Percentiles rank a stretch among this genome's conserved stretches.
phyloP scores from a whole-genome alignment of 2,113 vertebrate genomes.

The Leptobrachium leishanense region DNA sequence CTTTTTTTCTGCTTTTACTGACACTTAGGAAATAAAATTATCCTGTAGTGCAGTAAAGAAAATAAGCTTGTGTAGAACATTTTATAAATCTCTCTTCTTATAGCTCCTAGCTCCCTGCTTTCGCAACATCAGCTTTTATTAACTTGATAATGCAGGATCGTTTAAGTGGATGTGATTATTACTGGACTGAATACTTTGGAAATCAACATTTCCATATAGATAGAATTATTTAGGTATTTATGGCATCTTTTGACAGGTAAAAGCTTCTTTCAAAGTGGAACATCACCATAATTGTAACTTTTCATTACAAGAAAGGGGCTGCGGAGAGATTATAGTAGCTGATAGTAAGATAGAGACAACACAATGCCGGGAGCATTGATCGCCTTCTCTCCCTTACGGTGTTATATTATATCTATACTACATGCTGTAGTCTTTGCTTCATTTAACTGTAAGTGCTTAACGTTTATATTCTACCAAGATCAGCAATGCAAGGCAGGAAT shows the following conservation, averaged over 20 bases:
- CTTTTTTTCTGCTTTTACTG: constrained; percentile 31
- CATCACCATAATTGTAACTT: constrained; percentile 47
- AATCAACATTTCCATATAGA: constrained; percentile 51
- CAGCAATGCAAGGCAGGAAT: neutral
- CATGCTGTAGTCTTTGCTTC: neutral
- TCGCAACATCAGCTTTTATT: constrained; percentile 41
- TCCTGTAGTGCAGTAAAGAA: constrained; percentile 34
- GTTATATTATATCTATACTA: neutral
- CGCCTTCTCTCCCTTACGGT: constrained; percentile 2
- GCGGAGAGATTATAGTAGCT: constrained; percentile 35
- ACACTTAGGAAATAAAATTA: constrained; percentile 46
- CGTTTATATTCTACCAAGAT: neutral
- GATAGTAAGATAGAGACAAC: constrained; percentile 22
- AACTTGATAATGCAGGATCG: constrained; percentile 44
- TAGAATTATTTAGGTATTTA: constrained; percentile 48
- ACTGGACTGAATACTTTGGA: constrained; percentile 45
- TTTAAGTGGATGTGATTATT: constrained; percentile 47
- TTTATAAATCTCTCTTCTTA: constrained; percentile 46
- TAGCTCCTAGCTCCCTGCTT: constrained; percentile 16
- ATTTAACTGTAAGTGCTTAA: constrained; percentile 12
- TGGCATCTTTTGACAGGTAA: constrained; percentile 47
- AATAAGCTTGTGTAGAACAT: constrained; percentile 42
- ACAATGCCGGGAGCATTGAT: constrained; percentile 19
- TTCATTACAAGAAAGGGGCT: constrained; percentile 42
- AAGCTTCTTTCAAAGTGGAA: constrained; percentile 48